These are phyloP conservation scores for Coleophora flavipennella DNA, from an alignment of 2,888 invertebrate genomes.

Conservation along the genomic window DNA sequence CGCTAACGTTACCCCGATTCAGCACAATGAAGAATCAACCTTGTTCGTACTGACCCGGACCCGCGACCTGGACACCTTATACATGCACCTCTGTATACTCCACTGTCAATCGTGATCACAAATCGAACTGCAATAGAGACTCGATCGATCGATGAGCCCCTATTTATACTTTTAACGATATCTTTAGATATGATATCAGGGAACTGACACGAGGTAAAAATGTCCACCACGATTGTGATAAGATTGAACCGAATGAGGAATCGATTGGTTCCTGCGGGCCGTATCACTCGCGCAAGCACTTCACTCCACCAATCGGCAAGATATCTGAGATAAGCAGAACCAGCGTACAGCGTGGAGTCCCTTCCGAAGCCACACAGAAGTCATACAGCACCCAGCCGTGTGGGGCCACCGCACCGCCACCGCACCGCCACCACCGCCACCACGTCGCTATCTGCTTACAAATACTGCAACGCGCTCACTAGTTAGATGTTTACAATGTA, in stretches of 20 bases:
- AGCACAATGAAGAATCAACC: neutral
- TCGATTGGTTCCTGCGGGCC: constrained; percentile 59
- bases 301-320: constrained; percentile 58
- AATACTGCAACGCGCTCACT: constrained; percentile 40
- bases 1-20: constrained; percentile 15
- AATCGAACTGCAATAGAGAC: constrained; percentile 64
- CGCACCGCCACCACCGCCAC: constrained; percentile 38
- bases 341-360: constrained; percentile 1
- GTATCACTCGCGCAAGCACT: constrained; percentile 65
- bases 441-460: constrained; percentile 45
- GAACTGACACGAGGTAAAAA: constrained; percentile 56
- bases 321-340: constrained; percentile 44
- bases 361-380: constrained; percentile 22
- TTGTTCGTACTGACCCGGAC: too few species aligned
- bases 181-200: constrained; percentile 67
- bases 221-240: constrained; percentile 67
- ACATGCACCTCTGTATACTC: constrained; percentile 25
- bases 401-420: constrained; percentile 25
- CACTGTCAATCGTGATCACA: constrained; percentile 53
- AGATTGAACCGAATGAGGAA: constrained; percentile 55
- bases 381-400: constrained; percentile 17
- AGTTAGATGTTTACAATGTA: constrained; percentile 51
- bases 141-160: constrained; percentile 70
- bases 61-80: constrained; percentile 2
- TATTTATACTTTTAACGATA: constrained; percentile 71